Evolutionary conservation across 2,888 invertebrate species (phyloP).

Genomic region (Cheilosia pagana): DNA sequence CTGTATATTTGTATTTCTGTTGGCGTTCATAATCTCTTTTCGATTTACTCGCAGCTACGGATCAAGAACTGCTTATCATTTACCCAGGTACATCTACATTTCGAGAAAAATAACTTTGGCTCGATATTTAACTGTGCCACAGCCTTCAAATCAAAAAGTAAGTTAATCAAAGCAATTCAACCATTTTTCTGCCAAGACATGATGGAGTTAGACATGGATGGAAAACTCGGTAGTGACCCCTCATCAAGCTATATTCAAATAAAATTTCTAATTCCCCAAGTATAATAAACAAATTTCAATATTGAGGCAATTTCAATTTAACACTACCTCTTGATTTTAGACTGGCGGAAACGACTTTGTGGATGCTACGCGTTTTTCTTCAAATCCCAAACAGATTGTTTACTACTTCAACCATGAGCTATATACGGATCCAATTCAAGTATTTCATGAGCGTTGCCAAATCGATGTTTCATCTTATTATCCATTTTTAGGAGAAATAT

Average conservation of each 20-base stretch:
- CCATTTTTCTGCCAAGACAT: slow-evolving; percentile 33
- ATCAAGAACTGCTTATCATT: slow-evolving; percentile 39
- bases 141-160: not conserved
- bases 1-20: too few species aligned
- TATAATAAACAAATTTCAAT: slow-evolving; percentile 1
- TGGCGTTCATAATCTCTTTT: not conserved
- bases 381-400: slow-evolving; percentile 1
- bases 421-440: slow-evolving; percentile 31
- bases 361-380: slow-evolving; percentile 37
- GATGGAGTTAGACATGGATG: not conserved
- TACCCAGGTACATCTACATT: slow-evolving; percentile 13
- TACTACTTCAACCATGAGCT: slow-evolving; percentile 40
- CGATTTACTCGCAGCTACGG: slow-evolving; percentile 40
- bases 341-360: not conserved
- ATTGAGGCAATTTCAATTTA: not conserved
- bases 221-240: not conserved
- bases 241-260: slow-evolving; percentile 25
- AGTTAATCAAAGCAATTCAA: slow-evolving; percentile 35
- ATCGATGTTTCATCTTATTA: slow-evolving; percentile 36
- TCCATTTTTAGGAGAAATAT: slow-evolving; percentile 30
- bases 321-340: slow-evolving; percentile 8
- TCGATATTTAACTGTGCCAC: slow-evolving; percentile 37
- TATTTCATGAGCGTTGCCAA: slow-evolving; percentile 52
- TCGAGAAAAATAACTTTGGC: slow-evolving; percentile 28
- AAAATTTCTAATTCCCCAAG: slow-evolving; percentile 33